phyloP scores from a whole-genome alignment of 1,140 invertebrate species.

The Lepidotrigona ventralis region DNA sequence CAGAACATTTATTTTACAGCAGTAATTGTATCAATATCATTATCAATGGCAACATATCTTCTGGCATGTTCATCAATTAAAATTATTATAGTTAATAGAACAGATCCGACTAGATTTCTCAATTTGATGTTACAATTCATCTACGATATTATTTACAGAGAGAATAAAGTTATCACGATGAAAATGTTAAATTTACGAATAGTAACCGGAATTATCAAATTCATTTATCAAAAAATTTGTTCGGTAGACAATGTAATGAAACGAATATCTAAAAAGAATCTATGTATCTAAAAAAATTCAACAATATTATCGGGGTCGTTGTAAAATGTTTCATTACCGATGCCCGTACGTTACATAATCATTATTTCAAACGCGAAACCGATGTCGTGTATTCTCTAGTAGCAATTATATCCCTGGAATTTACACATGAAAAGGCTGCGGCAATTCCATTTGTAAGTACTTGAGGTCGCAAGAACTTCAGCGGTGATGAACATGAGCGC shows the following conservation, averaged over 20 bases:
- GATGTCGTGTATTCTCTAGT: conserved; percentile 35
- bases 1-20: neutral
- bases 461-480: conserved; percentile 6
- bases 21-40: conserved; percentile 4
- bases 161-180: neutral
- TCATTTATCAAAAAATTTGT: neutral
- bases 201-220: neutral
- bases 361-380: conserved; percentile 27
- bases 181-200: neutral
- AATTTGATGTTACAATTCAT: neutral
- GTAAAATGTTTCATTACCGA: conserved; percentile 40
- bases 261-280: neutral
- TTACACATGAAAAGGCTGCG: conserved; percentile 73
- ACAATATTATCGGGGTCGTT: conserved; percentile 45
- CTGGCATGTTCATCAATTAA: neutral
- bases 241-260: neutral
- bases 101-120: neutral
- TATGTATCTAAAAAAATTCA: conserved; percentile 17
- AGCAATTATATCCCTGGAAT: conserved; percentile 66
- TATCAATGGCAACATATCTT: conserved; percentile 9
- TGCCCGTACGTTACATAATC: conserved; percentile 49
- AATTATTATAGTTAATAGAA: neutral
- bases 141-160: neutral
- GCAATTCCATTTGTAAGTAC: conserved; percentile 56
- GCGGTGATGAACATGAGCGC: neutral